phyloP scores from a whole-genome alignment of 1,140 invertebrate genomes.

The Arctopsyche grandis region DNA sequence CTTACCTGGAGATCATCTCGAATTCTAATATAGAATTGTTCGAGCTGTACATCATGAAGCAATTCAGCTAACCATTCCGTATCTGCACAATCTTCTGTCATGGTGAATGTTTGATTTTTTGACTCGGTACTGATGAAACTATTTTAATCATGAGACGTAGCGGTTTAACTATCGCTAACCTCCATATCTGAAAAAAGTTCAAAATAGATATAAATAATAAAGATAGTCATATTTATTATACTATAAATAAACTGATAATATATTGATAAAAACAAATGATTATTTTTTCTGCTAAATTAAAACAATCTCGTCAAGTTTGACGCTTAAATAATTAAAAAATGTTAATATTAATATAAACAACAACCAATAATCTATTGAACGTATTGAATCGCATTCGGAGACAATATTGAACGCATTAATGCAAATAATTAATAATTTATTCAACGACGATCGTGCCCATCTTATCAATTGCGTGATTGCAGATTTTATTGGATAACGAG shows the following conservation, averaged over 20 bases:
- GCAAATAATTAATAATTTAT: background rate
- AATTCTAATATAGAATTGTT: slow-evolving; percentile 90
- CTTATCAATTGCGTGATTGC: background rate
- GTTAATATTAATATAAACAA: background rate
- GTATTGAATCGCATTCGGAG: background rate
- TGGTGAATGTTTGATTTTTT: slow-evolving; percentile 14
- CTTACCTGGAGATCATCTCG: slow-evolving; percentile 91
- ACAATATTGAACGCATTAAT: background rate
- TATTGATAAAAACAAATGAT: background rate
- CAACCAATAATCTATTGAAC: background rate
- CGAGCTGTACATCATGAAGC: slow-evolving; percentile 89
- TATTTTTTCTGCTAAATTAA: background rate
- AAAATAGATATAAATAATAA: background rate
- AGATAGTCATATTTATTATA: too few relatives aligned
- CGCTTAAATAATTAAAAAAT: too few relatives aligned
- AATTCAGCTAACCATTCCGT: slow-evolving; percentile 87
- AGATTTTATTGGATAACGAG: slow-evolving; percentile 15
- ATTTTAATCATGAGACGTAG: background rate
- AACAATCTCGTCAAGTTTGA: background rate
- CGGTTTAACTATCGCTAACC: background rate
- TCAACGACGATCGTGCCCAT: background rate
- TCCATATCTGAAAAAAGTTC: background rate
- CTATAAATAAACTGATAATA: background rate
- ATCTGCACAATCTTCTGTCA: slow-evolving; percentile 67
- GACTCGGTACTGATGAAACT: too few relatives aligned